phyloP scores from a whole-genome alignment of 2,888 invertebrate species.

The Tryphoninae sp. region DNA sequence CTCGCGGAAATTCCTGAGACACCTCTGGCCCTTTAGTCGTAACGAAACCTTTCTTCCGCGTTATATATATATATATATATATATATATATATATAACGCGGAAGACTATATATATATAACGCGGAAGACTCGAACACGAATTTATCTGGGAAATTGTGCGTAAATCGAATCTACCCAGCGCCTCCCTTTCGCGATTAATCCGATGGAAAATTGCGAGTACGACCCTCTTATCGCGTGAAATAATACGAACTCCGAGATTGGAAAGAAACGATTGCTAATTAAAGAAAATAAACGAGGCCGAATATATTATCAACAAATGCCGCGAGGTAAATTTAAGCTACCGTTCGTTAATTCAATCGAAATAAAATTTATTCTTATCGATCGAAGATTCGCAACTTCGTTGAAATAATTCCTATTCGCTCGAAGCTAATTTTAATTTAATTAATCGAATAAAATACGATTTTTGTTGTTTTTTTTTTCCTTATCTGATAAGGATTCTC shows the following conservation, averaged over 20 bases:
- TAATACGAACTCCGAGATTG: slow-evolving; percentile 22
- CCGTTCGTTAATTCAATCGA: too few species aligned
- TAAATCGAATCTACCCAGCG: slow-evolving; percentile 23
- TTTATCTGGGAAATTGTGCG: slow-evolving; percentile 39
- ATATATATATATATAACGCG: not conserved
- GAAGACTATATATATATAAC: slow-evolving; percentile 7
- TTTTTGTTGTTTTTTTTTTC: not conserved
- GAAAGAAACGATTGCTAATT: not conserved
- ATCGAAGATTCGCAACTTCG: too few species aligned
- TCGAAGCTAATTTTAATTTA: too few species aligned
- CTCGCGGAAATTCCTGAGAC: slow-evolving; percentile 68
- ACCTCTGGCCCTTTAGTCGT: slow-evolving; percentile 58
- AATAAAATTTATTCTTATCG: too few species aligned
- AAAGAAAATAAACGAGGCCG: too few species aligned
- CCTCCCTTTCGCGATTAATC: slow-evolving; percentile 42
- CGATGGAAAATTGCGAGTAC: slow-evolving; percentile 32
- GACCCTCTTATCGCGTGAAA: slow-evolving; percentile 1
- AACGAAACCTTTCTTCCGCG: slow-evolving; percentile 9
- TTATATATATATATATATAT: not conserved
- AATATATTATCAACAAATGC: not conserved
- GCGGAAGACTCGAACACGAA: slow-evolving; percentile 8
- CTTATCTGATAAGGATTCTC: not conserved
- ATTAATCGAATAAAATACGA: too few species aligned
- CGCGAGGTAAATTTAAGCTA: too few species aligned
- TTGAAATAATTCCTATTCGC: too few species aligned